Conservation (phyloP, 2,113 vertebrate genomes). For the Chionomys nivalis region DNA sequence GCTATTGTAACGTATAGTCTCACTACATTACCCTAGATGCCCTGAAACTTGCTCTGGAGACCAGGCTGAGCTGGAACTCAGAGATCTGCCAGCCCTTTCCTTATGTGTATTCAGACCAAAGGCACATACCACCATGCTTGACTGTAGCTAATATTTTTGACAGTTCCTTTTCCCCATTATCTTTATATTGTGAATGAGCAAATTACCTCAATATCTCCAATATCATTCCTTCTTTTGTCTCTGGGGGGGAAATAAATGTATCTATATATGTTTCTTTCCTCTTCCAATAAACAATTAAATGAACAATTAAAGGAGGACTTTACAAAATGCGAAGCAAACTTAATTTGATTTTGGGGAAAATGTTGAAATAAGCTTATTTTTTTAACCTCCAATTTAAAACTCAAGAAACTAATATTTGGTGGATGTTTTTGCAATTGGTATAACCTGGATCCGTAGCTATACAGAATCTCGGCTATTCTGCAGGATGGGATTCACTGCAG, state of each 20-base stretch:
- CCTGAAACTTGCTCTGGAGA: not conserved
- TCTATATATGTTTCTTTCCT: not conserved
- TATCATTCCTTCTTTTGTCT: not conserved
- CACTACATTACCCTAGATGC: not conserved
- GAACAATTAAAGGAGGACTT: conserved; percentile 70
- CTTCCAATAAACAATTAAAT: conserved; percentile 34
- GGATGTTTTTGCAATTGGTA: not conserved
- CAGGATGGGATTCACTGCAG: not conserved
- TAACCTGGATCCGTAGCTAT: conserved; percentile 30
- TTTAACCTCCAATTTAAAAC: conserved; percentile 27
- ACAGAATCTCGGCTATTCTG: not conserved
- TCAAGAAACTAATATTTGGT: conserved; percentile 18
- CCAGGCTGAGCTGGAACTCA: not conserved
- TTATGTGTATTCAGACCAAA: not conserved
- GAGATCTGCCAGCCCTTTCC: too few relatives aligned
- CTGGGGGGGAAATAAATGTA: conserved; percentile 55
- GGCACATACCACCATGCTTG: not conserved
- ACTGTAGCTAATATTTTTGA: conserved; percentile 40
- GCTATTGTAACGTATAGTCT: not conserved
- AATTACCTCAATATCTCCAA: not conserved
- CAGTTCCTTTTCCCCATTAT: conserved; percentile 22
- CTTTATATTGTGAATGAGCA: conserved; percentile 51
- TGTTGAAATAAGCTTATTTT: conserved; percentile 28
- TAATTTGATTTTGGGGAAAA: conserved; percentile 62
- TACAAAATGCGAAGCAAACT: conserved; percentile 61